Conservation (phyloP, 2,113 vertebrate species). For the Eolophus roseicapilla region DNA sequence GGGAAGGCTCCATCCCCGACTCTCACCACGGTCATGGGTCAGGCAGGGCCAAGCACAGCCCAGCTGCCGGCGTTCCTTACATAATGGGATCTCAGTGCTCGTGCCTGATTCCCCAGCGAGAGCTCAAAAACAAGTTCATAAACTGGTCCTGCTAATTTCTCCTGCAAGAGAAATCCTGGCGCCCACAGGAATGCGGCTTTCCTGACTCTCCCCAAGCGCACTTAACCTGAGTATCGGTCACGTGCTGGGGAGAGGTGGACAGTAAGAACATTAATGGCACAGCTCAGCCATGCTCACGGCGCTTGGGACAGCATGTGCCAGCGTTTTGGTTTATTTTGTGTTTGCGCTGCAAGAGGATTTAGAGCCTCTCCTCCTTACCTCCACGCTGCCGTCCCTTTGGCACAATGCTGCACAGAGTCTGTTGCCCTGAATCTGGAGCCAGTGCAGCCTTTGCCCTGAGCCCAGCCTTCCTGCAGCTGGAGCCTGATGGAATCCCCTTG, state of each 20-base stretch:
- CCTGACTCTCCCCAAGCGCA: background rate
- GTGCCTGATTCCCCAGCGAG: background rate
- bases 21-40: slow-evolving; percentile 43
- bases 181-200: slow-evolving; percentile 37
- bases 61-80: background rate
- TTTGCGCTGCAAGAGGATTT: background rate
- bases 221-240: background rate
- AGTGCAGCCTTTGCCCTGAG: background rate
- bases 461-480: background rate
- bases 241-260: background rate
- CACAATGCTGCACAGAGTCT: accelerated
- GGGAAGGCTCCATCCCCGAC: slow-evolving; percentile 4
- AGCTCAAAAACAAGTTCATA: slow-evolving; percentile 60
- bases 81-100: slow-evolving; percentile 66
- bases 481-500: background rate
- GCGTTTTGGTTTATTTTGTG: background rate
- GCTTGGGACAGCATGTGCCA: accelerated
- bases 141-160: slow-evolving; percentile 32
- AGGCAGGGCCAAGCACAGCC: slow-evolving; percentile 13
- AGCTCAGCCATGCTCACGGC: background rate
- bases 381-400: background rate
- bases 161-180: background rate
- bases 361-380: background rate
- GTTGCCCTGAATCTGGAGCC: accelerated
- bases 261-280: background rate